Conservation (phyloP, 2,888 invertebrate genomes). For the Ennomos quercinarius region DNA sequence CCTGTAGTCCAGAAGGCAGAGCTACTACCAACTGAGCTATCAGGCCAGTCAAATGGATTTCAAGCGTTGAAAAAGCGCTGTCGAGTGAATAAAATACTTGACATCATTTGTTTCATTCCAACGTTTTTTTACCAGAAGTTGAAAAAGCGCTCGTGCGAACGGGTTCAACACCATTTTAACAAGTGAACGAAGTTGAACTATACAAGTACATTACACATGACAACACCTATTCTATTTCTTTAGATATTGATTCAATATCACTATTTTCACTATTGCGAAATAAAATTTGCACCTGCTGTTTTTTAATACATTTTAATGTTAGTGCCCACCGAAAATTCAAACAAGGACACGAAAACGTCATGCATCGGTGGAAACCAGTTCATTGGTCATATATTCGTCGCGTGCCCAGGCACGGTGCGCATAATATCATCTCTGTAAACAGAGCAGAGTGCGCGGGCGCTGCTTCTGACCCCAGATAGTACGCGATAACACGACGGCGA, state of each 20-base stretch:
- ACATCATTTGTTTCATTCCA: too few relatives aligned
- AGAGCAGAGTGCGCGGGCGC: slow-evolving; percentile 63
- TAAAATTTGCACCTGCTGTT: slow-evolving; percentile 2
- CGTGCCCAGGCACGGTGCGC: slow-evolving; percentile 66
- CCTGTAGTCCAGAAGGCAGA: too few relatives aligned
- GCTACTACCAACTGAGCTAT: too few relatives aligned
- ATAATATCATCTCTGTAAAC: slow-evolving; percentile 61
- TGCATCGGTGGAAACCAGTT: slow-evolving; percentile 46
- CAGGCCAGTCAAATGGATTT: too few relatives aligned
- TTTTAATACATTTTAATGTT: slow-evolving; percentile 32
- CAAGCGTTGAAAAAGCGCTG: too few relatives aligned
- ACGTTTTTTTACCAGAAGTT: too few relatives aligned
- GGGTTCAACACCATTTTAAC: too few relatives aligned
- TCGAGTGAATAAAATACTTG: too few relatives aligned
- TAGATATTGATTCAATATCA: neutral
- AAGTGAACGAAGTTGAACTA: too few relatives aligned
- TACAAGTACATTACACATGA: too few relatives aligned
- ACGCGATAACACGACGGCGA: slow-evolving; percentile 47
- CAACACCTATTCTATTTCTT: too few relatives aligned
- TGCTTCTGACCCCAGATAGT: slow-evolving; percentile 71
- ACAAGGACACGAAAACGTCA: slow-evolving; percentile 46
- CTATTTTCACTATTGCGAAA: slow-evolving; percentile 32
- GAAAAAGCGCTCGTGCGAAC: too few relatives aligned
- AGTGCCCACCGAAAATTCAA: slow-evolving; percentile 42
- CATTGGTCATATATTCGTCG: slow-evolving; percentile 68